These are phyloP conservation scores for Paragorgia papillata DNA, from an alignment of 92 coral and sea anemone species.

Conservation along the genomic window DNA sequence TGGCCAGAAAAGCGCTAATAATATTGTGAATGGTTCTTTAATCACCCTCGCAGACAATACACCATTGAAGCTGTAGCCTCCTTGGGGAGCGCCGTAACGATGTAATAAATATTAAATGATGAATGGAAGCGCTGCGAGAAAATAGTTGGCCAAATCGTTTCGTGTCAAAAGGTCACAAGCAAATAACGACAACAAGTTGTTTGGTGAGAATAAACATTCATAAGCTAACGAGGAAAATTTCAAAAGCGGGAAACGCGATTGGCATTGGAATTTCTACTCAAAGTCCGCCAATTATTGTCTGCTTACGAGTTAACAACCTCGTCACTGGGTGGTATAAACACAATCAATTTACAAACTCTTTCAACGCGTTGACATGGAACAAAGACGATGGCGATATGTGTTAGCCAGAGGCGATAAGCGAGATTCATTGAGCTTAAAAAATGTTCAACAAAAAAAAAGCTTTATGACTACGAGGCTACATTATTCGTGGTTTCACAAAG, in stretches of 20 bases:
- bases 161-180: background rate
- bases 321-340: too few relatives aligned
- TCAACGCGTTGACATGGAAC: constrained; percentile 7
- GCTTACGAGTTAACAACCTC: too few relatives aligned
- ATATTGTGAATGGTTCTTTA: background rate
- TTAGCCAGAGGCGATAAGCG: background rate
- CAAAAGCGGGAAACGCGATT: background rate
- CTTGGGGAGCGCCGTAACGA: background rate
- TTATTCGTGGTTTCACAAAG: too few relatives aligned
- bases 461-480: too few relatives aligned
- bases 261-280: background rate
- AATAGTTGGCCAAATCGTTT: too few relatives aligned
- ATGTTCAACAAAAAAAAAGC: too few relatives aligned
- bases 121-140: background rate
- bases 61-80: background rate
- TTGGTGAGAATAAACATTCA: background rate
- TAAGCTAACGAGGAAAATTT: background rate
- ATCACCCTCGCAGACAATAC: background rate
- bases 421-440: too few relatives aligned
- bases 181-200: background rate
- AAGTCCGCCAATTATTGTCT: too few relatives aligned
- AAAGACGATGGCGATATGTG: background rate
- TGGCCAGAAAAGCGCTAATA: background rate
- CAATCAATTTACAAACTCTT: constrained; percentile 3
- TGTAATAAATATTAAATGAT: background rate